Evolutionary conservation across 2,888 invertebrate species (phyloP).

Genomic region (Hololepta plana): DNA sequence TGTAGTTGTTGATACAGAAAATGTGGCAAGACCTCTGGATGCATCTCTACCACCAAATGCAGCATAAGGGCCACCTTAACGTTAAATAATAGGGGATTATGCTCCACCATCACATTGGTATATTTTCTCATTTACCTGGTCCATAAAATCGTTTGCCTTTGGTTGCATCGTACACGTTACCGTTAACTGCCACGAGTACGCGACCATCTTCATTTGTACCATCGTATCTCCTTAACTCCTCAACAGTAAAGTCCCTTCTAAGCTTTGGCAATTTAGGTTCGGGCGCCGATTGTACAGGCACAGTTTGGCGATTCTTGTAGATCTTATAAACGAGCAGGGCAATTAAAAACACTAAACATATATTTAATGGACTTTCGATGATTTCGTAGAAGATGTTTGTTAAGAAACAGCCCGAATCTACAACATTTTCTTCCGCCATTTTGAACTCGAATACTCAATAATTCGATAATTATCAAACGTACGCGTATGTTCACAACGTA

Average conservation of each 20-base stretch:
- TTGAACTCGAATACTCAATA: too few species aligned
- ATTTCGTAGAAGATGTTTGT: conserved; percentile 37
- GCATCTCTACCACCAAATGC: conserved; percentile 93
- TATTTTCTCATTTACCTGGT: conserved; percentile 48
- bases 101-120: conserved; percentile 7
- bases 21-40: conserved; percentile 85
- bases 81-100: too few species aligned
- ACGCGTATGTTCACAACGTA: too few species aligned
- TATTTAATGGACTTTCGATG: conserved; percentile 51
- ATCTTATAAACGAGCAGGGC: conserved; percentile 59
- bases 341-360: conserved; percentile 48
- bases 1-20: conserved; percentile 62
- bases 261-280: conserved; percentile 59
- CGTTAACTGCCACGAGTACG: conserved; percentile 83
- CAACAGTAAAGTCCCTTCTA: conserved; percentile 77
- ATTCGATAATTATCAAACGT: too few species aligned
- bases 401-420: too few species aligned
- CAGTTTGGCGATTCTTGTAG: conserved; percentile 31
- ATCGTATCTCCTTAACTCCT: conserved; percentile 73
- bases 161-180: conserved; percentile 89
- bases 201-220: conserved; percentile 75
- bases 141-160: conserved; percentile 83
- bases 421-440: too few species aligned
- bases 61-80: conserved; percentile 81
- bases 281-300: conserved; percentile 22